Percentiles rank a stretch among this genome's conserved stretches.
Conservation (phyloP, 2,888 invertebrate species). For the Hirudinaria manillensis region DNA sequence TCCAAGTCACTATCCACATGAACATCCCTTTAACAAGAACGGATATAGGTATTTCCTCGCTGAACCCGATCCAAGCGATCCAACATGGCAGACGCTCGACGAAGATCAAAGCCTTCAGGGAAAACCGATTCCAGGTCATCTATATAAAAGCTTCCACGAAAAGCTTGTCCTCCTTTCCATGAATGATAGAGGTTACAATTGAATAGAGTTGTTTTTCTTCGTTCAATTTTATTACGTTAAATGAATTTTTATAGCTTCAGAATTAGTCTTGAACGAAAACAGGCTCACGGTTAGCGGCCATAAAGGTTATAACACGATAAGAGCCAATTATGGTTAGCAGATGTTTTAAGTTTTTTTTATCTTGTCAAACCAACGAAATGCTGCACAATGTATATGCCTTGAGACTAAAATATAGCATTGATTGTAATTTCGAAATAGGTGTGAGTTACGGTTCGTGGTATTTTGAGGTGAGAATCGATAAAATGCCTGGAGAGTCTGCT, state of each 20-base stretch:
- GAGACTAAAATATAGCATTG: not conserved
- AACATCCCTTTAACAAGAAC: slow-evolving; percentile 97
- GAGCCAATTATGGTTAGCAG: slow-evolving; percentile 82
- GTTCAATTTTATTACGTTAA: too few relatives aligned
- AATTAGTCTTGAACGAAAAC: slow-evolving; percentile 84
- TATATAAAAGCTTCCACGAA: slow-evolving; percentile 66
- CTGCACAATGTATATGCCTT: not conserved
- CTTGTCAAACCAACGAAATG: too few relatives aligned
- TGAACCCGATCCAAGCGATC: slow-evolving; percentile 94
- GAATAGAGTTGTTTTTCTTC: too few relatives aligned
- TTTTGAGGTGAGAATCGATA: slow-evolving; percentile 84
- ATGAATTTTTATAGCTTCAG: slow-evolving; percentile 66
- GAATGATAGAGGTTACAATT: slow-evolving; percentile 64
- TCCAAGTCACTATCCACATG: slow-evolving; percentile 65
- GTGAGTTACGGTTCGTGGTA: slow-evolving; percentile 86
- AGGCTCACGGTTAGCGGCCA: slow-evolving; percentile 87
- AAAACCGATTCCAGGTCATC: slow-evolving; percentile 96
- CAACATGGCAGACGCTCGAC: slow-evolving; percentile 78
- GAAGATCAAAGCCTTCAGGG: slow-evolving; percentile 95
- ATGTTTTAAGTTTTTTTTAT: too few relatives aligned
- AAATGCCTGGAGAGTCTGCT: slow-evolving; percentile 89
- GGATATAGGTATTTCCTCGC: slow-evolving; percentile 79
- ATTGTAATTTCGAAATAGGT: slow-evolving; percentile 58
- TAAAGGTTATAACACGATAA: slow-evolving; percentile 83
- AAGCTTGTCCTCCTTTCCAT: slow-evolving; percentile 77